phyloP scores from a whole-genome alignment of 2,888 invertebrate species.

The Hirudinaria manillensis region DNA sequence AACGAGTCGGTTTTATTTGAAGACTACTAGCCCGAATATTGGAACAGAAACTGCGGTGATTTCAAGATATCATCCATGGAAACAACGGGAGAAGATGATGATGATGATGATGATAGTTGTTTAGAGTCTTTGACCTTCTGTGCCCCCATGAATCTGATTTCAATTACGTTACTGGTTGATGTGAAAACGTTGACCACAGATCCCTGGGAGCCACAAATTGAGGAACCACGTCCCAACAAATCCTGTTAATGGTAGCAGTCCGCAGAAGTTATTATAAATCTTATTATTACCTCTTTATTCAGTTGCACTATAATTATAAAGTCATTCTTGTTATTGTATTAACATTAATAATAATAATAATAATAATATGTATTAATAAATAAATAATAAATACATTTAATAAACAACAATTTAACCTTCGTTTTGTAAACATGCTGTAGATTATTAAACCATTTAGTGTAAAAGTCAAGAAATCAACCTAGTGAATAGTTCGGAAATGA shows the following conservation, averaged over 20 bases:
- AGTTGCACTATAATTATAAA: background rate
- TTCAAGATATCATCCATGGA: slow-evolving; percentile 8
- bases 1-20: too few species aligned
- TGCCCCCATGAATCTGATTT: slow-evolving; percentile 28
- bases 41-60: slow-evolving; percentile 10
- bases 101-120: background rate
- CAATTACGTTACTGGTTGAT: slow-evolving; percentile 23
- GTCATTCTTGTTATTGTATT: too few species aligned
- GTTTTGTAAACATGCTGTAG: too few species aligned
- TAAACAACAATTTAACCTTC: too few species aligned
- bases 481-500: too few species aligned
- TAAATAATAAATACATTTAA: too few species aligned
- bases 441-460: too few species aligned
- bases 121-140: slow-evolving; percentile 3
- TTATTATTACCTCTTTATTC: background rate
- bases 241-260: background rate
- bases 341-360: too few species aligned
- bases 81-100: background rate
- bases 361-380: too few species aligned
- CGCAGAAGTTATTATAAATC: background rate
- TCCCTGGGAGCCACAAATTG: slow-evolving; percentile 27
- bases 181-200: slow-evolving; percentile 25
- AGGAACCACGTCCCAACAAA: background rate
- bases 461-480: too few species aligned
- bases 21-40: background rate